These are phyloP conservation scores for Artemisiospiza belli DNA, from an alignment of 2,113 vertebrate species.

Conservation along the genomic window DNA sequence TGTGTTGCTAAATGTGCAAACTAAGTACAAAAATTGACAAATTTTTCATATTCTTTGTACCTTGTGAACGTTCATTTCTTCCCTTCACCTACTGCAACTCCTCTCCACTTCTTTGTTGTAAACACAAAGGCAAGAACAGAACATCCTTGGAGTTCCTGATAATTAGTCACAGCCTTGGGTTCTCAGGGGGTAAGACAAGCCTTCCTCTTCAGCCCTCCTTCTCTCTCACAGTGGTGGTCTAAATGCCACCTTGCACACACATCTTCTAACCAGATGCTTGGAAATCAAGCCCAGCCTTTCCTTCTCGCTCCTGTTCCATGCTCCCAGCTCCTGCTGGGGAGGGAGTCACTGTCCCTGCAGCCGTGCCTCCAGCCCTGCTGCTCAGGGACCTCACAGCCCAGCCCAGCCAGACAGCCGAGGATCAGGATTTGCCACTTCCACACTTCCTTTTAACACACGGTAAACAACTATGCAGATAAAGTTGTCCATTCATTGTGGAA, in stretches of 20 bases:
- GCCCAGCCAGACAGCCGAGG: background rate
- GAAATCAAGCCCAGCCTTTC: background rate
- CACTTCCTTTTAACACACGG: background rate
- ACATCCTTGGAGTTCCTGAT: background rate
- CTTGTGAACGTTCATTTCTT: background rate
- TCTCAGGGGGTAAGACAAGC: background rate
- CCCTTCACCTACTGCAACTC: background rate
- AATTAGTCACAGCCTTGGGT: background rate
- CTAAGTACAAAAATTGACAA: background rate
- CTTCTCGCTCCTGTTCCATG: background rate
- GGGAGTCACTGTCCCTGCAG: background rate
- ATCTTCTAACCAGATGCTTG: background rate
- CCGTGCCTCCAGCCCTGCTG: background rate
- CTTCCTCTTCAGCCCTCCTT: background rate
- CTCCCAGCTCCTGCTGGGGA: background rate
- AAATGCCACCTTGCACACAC: background rate
- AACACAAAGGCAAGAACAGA: background rate
- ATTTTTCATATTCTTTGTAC: background rate
- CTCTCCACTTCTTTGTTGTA: background rate
- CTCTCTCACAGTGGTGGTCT: background rate
- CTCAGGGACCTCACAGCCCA: background rate
- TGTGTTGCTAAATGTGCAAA: background rate
- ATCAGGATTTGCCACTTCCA: background rate
- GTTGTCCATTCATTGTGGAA: rapidly evolving
- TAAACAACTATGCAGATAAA: background rate